These are phyloP conservation scores for Anoplophora glabripennis DNA, from an alignment of 1,140 invertebrate genomes.

Conservation along the genomic window DNA sequence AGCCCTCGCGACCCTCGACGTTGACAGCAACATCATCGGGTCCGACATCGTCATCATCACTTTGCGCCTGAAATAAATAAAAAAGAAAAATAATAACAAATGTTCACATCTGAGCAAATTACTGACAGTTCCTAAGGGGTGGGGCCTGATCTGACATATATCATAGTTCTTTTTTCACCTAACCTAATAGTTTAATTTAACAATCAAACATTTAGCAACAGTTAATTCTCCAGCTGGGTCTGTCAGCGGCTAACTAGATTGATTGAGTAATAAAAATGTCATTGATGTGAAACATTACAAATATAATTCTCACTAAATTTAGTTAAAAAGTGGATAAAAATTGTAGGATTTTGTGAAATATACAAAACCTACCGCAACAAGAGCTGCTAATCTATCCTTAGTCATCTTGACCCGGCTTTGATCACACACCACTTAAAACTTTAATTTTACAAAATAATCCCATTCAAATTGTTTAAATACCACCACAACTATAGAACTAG, in stretches of 20 bases:
- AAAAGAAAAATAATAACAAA: constrained; percentile 36
- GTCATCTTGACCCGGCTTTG: constrained; percentile 77
- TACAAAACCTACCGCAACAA: constrained; percentile 75
- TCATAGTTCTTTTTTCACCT: constrained; percentile 24
- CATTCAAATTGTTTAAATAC: constrained; percentile 72
- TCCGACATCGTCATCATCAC: constrained; percentile 90
- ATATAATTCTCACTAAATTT: background rate
- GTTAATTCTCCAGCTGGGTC: no score
- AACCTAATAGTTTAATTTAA: constrained; percentile 33
- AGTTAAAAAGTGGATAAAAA: constrained; percentile 1
- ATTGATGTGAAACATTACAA: no score
- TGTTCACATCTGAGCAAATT: background rate
- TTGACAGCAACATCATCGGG: constrained; percentile 89
- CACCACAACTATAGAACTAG: constrained; percentile 64
- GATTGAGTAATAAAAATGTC: no score
- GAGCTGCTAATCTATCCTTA: constrained; percentile 95
- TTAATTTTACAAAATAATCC: constrained; percentile 67
- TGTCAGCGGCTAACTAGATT: no score
- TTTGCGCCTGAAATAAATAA: constrained; percentile 72
- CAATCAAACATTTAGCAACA: constrained; percentile 6
- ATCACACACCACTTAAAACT: constrained; percentile 59
- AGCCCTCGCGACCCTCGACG: constrained; percentile 83
- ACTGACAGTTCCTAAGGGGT: constrained; percentile 32
- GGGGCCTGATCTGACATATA: constrained; percentile 31
- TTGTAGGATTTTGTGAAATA: background rate